These are phyloP conservation scores for Sardina pilchardus DNA, from an alignment of 2,113 vertebrate genomes.

Conservation along the genomic window DNA sequence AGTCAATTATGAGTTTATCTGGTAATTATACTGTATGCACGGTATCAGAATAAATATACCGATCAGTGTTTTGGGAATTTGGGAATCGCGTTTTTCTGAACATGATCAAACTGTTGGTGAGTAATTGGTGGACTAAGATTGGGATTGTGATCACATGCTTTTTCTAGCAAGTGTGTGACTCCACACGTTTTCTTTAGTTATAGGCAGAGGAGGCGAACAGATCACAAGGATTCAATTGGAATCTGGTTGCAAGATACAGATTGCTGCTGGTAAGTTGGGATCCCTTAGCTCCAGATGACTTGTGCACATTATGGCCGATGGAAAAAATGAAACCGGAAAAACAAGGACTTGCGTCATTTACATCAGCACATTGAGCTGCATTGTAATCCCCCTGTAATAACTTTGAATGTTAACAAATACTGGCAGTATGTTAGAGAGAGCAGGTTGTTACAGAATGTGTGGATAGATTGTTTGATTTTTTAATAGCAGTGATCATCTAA, in stretches of 20 bases:
- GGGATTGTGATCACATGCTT: background rate
- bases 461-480: background rate
- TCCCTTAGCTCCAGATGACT: too few species aligned
- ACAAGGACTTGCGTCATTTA: background rate
- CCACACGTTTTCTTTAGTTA: constrained; percentile 72
- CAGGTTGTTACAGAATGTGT: background rate
- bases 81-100: too few species aligned
- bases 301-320: too few species aligned
- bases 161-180: background rate
- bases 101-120: too few species aligned
- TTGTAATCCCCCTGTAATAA: background rate
- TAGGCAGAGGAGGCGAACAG: constrained; percentile 97
- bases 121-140: too few species aligned
- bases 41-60: background rate
- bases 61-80: too few species aligned
- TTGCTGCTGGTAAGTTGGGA: constrained; percentile 85
- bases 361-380: background rate
- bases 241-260: constrained; percentile 99
- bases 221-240: constrained; percentile 98
- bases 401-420: background rate
- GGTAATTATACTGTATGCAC: background rate
- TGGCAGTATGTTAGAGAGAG: background rate
- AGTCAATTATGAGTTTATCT: too few species aligned
- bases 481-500: background rate
- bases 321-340: background rate